These are phyloP conservation scores for Mellivora capensis DNA, from an alignment of 2,113 vertebrate genomes.

Conservation along the genomic window DNA sequence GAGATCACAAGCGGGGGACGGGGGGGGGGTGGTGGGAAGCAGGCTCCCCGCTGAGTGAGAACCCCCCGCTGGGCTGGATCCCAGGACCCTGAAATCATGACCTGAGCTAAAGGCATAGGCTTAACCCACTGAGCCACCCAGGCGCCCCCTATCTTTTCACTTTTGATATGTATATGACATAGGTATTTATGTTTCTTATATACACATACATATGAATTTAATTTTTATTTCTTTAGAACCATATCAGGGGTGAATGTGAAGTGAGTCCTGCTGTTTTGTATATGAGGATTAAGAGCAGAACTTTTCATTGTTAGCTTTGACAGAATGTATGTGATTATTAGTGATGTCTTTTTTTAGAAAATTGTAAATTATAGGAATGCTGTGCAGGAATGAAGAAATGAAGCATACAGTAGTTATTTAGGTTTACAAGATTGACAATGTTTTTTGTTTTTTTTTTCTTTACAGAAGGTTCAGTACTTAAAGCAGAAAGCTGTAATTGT, in stretches of 20 bases:
- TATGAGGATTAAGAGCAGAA: conserved; percentile 60
- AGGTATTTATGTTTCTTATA: background rate
- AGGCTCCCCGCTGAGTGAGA: too few relatives aligned
- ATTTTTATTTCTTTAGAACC: conserved; percentile 32
- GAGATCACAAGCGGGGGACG: too few relatives aligned
- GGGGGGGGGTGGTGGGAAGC: rapidly evolving
- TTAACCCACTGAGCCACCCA: too few relatives aligned
- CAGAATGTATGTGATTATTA: conserved; percentile 68
- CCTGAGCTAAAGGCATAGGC: too few relatives aligned
- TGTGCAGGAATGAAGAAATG: conserved; percentile 65
- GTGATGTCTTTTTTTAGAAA: conserved; percentile 73
- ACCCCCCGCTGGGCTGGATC: too few relatives aligned
- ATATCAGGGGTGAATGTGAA: background rate
- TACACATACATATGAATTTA: background rate
- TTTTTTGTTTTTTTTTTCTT: conserved; percentile 25
- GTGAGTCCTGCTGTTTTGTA: conserved; percentile 12
- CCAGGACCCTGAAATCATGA: too few relatives aligned
- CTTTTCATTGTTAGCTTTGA: conserved; percentile 66
- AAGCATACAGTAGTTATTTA: conserved; percentile 69
- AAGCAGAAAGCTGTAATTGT: conserved; percentile 72
- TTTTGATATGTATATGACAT: background rate
- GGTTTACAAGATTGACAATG: conserved; percentile 72
- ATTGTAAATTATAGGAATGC: conserved; percentile 70
- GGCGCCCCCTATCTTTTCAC: background rate
- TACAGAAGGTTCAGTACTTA: conserved; percentile 55